These are phyloP conservation scores for Poeciliopsis infans DNA, from an alignment of 2,797 vertebrate species.

Conservation along the genomic window DNA sequence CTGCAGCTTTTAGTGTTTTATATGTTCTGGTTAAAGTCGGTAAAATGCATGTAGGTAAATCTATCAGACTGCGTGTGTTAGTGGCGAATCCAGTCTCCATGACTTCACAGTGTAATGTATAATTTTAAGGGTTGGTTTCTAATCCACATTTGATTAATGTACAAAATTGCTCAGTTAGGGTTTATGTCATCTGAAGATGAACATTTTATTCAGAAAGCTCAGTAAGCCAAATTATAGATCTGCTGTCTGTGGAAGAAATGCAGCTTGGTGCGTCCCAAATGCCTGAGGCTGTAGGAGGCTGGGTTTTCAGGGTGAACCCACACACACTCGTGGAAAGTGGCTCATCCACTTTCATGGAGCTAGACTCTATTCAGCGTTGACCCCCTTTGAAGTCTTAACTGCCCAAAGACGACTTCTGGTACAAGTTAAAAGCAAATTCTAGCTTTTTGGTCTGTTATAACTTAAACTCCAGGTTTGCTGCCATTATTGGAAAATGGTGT, in stretches of 20 bases:
- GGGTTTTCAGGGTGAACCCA: constrained; percentile 63
- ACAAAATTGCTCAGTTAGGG: constrained; percentile 22
- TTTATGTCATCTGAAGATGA: constrained; percentile 25
- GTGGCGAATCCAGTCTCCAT: constrained; percentile 47
- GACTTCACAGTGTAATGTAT: constrained; percentile 16
- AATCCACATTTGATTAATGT: constrained; percentile 16
- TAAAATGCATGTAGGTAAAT: constrained; percentile 26
- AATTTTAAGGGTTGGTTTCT: constrained; percentile 7
- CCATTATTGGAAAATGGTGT: neutral
- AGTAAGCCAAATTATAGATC: constrained; percentile 50
- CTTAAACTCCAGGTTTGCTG: neutral
- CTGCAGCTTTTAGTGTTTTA: neutral
- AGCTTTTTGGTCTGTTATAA: neutral
- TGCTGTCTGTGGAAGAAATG: constrained; percentile 25
- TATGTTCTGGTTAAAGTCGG: neutral
- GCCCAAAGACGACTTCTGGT: constrained; percentile 41
- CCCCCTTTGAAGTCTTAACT: constrained; percentile 66
- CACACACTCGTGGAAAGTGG: constrained; percentile 67
- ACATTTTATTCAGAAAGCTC: constrained; percentile 35
- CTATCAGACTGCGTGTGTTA: constrained; percentile 36
- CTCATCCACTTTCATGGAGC: constrained; percentile 65
- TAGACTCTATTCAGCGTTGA: constrained; percentile 49
- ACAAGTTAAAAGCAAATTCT: constrained; percentile 21
- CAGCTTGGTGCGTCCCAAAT: constrained; percentile 33
- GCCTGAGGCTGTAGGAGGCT: constrained; percentile 59